A percentile compares a stretch with the other conserved stretches of the same genome.
These are phyloP conservation scores for Conchocele bisecta DNA, from an alignment of 2,888 invertebrate genomes.

Conservation along the genomic window DNA sequence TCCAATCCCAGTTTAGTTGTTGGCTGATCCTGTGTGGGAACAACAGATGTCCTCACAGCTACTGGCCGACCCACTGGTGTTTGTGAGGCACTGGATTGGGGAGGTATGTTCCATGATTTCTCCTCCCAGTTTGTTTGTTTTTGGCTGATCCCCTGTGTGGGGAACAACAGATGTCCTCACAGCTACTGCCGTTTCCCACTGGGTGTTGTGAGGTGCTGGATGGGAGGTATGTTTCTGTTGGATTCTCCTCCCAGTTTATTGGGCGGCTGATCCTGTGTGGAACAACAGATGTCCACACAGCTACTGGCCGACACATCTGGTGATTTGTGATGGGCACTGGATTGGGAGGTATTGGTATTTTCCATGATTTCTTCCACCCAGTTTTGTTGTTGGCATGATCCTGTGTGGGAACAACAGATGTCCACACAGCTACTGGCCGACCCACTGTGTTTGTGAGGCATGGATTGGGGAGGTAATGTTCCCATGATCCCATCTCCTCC, in stretches of 20 bases:
- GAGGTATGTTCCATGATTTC: no score
- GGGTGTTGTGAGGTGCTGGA: slow-evolving; percentile 83
- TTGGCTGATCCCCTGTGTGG: slow-evolving; percentile 45
- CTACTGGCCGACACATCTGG: slow-evolving; percentile 78
- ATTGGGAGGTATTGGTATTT: slow-evolving; percentile 82
- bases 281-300: slow-evolving; percentile 57
- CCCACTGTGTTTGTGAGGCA: slow-evolving; percentile 82
- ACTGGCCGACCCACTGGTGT: slow-evolving; percentile 80
- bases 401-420: slow-evolving; percentile 65
- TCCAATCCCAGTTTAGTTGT: no score
- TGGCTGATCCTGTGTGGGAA: slow-evolving; percentile 53
- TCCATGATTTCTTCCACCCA: no score
- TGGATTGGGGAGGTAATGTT: slow-evolving; percentile 82
- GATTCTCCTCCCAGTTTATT: no score
- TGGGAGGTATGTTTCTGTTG: slow-evolving; percentile 81
- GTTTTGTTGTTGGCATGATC: no score
- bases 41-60: slow-evolving; percentile 56
- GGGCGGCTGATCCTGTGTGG: no score
- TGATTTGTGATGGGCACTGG: slow-evolving; percentile 83
- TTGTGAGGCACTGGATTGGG: slow-evolving; percentile 83
- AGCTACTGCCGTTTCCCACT: slow-evolving; percentile 76
- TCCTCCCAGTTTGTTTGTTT: no score
- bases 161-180: slow-evolving; percentile 58
- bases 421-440: slow-evolving; percentile 64
- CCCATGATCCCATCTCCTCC: slow-evolving; percentile 57